A percentile compares a stretch with the other conserved stretches of the same genome.
Conservation (phyloP, 2,113 vertebrate species). For the Myotis yumanensis region DNA sequence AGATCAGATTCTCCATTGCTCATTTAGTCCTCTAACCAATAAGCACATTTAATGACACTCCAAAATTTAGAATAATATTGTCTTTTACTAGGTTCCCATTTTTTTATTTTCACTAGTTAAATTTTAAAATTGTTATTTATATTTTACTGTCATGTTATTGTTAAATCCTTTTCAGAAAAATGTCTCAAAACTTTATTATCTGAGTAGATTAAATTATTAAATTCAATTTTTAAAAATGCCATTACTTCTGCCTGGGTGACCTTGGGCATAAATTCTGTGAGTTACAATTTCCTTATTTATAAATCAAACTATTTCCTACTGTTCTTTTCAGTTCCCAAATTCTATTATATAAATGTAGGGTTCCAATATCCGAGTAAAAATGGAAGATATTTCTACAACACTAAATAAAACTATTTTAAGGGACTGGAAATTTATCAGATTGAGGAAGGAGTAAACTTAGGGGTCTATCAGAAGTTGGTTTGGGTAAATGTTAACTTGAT, state of each 20-base stretch:
- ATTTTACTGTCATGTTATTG: slow-evolving; percentile 1
- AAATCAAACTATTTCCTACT: slow-evolving; percentile 26
- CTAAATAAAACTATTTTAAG: slow-evolving; percentile 9
- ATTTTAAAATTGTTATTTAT: background rate
- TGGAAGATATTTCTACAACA: slow-evolving; percentile 13
- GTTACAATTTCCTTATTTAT: background rate
- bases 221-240: background rate
- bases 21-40: background rate
- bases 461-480: too few species aligned
- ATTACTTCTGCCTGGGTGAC: background rate
- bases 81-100: background rate
- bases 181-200: background rate
- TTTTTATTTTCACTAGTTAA: background rate
- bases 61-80: background rate
- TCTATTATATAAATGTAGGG: background rate
- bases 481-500: background rate
- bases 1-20: background rate
- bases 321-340: slow-evolving; percentile 11
- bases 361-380: slow-evolving; percentile 48
- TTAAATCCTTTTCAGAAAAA: slow-evolving; percentile 28
- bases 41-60: background rate
- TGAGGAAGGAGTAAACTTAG: background rate
- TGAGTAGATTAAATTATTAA: slow-evolving; percentile 32
- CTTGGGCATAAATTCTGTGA: background rate
- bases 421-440: background rate